Evolutionary conservation across 2,113 vertebrate genomes (phyloP), one percentile per base, ranked within the genome.

Genomic region (Chaetops frenatus): DNA sequence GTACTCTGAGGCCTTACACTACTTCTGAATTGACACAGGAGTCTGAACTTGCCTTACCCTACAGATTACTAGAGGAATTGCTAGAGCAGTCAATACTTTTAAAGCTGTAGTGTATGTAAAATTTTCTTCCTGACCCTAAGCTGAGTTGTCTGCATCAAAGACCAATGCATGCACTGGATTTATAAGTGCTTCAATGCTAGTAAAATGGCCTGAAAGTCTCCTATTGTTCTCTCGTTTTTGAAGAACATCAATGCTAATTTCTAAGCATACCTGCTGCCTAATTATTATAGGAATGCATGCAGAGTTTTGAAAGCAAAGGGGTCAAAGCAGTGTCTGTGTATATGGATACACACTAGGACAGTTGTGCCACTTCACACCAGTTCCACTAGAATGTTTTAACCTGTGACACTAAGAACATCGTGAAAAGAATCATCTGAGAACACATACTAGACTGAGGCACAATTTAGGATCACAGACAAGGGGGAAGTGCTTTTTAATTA

Each of bases 401-500:
- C 18, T 38, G 15, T 53, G n/a, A 20, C 9, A n/a, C 8, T 47
- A 72, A 71, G 14, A 48, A 12, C 27, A 20, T 8, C 7, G 31
- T 27, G 40, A 24, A 35, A 40, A 60, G n/a, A 82, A 66, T 57
- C 21, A n/a, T 8, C 19, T 42, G 18, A 66, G 29, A 64, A 18
- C 15, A 47, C 7, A 15, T 6, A 48, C 11, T 44, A 78, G 48
- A 62, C 31, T 86, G n/a, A 87, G 89, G 10, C 77, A 95, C 36
- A 92, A 77, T 92, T 82, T 44, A 74, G 81, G 60, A 88, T 80
- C 53, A 91, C 62, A 88, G 79, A 76, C 82, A 86, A 79, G n/a
- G 70, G 81, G 76, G 44, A 87, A 95, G 92, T 91, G 88, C 88
- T 95, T 95, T 97, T 97, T 97, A 96, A 95, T 97, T 61, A 91